Conservation (phyloP, 2,113 vertebrate genomes). For the Cisticola juncidis region DNA sequence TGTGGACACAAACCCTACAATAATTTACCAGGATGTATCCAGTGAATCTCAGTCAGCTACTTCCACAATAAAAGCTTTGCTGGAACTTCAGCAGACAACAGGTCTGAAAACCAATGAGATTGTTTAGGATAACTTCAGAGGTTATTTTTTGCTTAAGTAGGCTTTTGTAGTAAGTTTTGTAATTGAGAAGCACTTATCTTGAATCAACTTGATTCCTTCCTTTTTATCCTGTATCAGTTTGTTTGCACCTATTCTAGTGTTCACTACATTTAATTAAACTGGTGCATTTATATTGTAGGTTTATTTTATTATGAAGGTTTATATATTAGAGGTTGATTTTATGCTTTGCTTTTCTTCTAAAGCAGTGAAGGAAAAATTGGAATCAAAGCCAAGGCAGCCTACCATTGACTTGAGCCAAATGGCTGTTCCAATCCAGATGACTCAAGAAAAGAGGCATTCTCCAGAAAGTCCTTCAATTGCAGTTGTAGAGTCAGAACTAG, state of each 20-base stretch:
- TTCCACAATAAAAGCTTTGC: constrained; percentile 94
- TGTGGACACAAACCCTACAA: constrained; percentile 90
- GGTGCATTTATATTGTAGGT: neutral
- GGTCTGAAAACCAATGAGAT: constrained; percentile 68
- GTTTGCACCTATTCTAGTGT: neutral
- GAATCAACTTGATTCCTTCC: neutral
- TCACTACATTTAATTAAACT: neutral
- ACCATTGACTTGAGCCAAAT: constrained; percentile 98
- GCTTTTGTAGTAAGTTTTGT: neutral
- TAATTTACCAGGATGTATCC: constrained; percentile 94
- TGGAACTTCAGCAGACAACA: constrained; percentile 95
- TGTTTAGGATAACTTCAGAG: neutral
- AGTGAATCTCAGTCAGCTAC: constrained; percentile 94
- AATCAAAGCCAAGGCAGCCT: constrained; percentile 88
- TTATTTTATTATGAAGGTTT: neutral
- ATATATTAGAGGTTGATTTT: neutral
- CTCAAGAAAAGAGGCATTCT: constrained; percentile 87
- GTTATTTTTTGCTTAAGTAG: neutral
- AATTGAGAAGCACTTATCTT: neutral
- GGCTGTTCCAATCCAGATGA: constrained; percentile 94
- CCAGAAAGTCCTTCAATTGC: constrained; percentile 84
- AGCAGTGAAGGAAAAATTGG: constrained; percentile 89
- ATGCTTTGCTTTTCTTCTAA: constrained; percentile 1
- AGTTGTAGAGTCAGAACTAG: constrained; percentile 84
- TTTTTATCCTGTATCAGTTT: neutral